Conservation (phyloP, 2,113 vertebrate genomes). For the Phaetusa simplex region DNA sequence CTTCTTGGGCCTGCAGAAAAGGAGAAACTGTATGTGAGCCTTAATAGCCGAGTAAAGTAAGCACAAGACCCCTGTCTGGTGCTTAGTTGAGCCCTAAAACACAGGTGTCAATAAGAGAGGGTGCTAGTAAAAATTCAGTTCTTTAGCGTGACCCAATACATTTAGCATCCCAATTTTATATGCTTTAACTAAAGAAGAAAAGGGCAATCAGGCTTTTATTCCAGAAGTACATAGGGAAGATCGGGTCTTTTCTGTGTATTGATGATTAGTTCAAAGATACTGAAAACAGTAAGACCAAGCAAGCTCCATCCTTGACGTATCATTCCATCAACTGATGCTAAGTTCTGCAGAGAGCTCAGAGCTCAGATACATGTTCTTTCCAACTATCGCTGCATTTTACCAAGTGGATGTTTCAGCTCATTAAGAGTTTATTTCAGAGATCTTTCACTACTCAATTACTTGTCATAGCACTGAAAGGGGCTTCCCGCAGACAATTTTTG, state of each 20-base stretch:
- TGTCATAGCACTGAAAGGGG: neutral
- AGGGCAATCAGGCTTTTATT: neutral
- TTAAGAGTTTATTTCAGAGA: neutral
- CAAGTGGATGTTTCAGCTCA: neutral
- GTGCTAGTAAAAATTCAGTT: neutral
- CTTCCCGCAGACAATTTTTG: neutral
- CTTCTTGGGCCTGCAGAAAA: neutral
- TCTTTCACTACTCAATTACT: neutral
- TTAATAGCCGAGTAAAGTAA: neutral
- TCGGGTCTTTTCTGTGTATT: neutral
- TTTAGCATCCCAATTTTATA: neutral
- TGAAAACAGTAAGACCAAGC: neutral
- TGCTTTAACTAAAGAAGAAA: neutral
- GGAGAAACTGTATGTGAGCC: neutral
- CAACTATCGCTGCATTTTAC: neutral
- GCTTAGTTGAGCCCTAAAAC: neutral
- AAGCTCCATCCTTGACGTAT: neutral
- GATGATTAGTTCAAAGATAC: neutral
- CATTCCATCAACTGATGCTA: neutral
- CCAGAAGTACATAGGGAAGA: neutral
- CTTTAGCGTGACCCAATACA: neutral
- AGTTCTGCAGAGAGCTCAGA: neutral
- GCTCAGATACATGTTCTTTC: neutral
- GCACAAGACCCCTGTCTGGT: neutral
- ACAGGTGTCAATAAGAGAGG: neutral